These are phyloP conservation scores for Chymomyza amoena DNA, from an alignment of 2,888 invertebrate genomes.

Conservation along the genomic window DNA sequence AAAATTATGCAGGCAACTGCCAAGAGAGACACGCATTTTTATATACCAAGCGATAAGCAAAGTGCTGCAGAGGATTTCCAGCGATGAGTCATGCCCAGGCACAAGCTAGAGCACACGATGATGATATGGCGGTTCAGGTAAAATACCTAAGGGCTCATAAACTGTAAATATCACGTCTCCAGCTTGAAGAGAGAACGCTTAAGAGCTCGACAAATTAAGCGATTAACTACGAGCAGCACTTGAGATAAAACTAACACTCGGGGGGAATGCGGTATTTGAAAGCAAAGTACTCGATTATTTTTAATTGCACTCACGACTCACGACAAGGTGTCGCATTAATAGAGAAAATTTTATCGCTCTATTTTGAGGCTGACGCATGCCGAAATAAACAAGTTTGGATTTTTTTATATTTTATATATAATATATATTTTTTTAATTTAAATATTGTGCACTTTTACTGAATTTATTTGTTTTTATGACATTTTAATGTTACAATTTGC, in stretches of 20 bases:
- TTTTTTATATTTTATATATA: too few relatives aligned
- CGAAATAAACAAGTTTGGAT: not conserved
- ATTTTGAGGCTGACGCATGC: not conserved
- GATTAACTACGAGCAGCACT: slow-evolving; percentile 63
- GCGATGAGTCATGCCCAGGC: slow-evolving; percentile 31
- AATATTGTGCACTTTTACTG: slow-evolving; percentile 26
- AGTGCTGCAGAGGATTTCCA: slow-evolving; percentile 45
- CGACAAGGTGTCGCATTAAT: slow-evolving; percentile 44
- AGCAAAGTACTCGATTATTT: not conserved
- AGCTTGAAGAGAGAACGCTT: not conserved
- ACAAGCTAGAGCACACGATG: slow-evolving; percentile 1
- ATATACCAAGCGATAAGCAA: slow-evolving; percentile 56
- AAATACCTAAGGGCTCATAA: slow-evolving; percentile 20
- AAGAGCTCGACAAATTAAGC: slow-evolving; percentile 61
- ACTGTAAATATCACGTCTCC: not conserved
- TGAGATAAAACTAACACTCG: slow-evolving; percentile 57
- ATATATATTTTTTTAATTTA: not conserved
- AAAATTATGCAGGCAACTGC: slow-evolving; percentile 67
- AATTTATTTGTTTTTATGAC: slow-evolving; percentile 31
- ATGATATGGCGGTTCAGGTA: slow-evolving; percentile 3
- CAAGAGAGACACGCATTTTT: slow-evolving; percentile 62
- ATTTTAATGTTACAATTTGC: slow-evolving; percentile 66
- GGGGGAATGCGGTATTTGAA: not conserved
- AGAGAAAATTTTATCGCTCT: not conserved
- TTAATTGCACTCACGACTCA: not conserved